Conservation (phyloP, 2,888 invertebrate species). For the Hydropsyche betteni region DNA sequence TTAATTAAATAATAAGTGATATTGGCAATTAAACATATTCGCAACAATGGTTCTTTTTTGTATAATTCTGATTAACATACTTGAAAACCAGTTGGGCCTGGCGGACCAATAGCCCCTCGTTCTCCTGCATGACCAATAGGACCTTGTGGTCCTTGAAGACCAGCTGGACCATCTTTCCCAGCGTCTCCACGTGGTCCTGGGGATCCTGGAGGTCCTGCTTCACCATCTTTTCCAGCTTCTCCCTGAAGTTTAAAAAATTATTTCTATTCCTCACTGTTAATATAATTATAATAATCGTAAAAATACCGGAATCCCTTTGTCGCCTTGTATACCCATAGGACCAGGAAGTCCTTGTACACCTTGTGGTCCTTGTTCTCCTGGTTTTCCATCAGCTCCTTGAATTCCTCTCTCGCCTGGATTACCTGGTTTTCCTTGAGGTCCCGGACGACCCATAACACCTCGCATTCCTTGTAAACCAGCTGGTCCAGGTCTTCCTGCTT, state of each 20-base stretch:
- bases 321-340: slow-evolving; percentile 79
- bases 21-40: too few relatives aligned
- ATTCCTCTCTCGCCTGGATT: slow-evolving; percentile 77
- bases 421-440: slow-evolving; percentile 75
- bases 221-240: slow-evolving; percentile 82
- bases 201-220: slow-evolving; percentile 76
- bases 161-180: slow-evolving; percentile 80
- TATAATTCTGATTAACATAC: slow-evolving; percentile 58
- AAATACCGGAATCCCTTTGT: slow-evolving; percentile 74
- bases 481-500: slow-evolving; percentile 72
- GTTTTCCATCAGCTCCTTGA: slow-evolving; percentile 85
- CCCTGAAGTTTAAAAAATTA: slow-evolving; percentile 64
- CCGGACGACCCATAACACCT: slow-evolving; percentile 75
- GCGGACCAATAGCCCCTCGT: slow-evolving; percentile 78
- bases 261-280: too few relatives aligned
- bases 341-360: slow-evolving; percentile 85
- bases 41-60: too few relatives aligned
- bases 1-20: too few relatives aligned
- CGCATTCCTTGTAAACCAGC: slow-evolving; percentile 73
- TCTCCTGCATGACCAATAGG: slow-evolving; percentile 76
- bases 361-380: slow-evolving; percentile 82
- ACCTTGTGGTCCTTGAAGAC: slow-evolving; percentile 78
- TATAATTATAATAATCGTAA: too few relatives aligned
- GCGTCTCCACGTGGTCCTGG: slow-evolving; percentile 82
- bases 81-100: slow-evolving; percentile 83